A percentile compares a stretch with the other conserved stretches of the same genome.
phyloP scores from a whole-genome alignment of 2,888 invertebrate genomes.

The Latrodectus hesperus region DNA sequence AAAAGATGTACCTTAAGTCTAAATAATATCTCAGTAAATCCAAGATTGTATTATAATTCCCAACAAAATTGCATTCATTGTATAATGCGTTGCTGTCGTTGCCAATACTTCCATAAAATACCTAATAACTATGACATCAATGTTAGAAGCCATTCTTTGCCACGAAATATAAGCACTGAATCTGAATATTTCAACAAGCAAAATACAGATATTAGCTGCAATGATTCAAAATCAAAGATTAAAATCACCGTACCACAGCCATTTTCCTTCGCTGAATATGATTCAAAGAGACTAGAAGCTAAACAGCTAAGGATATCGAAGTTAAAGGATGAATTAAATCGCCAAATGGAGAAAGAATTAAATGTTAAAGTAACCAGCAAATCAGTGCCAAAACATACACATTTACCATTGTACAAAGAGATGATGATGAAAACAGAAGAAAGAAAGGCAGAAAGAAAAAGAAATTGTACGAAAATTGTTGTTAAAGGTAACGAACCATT shows the following conservation, averaged over 20 bases:
- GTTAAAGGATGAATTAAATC: conserved; percentile 39
- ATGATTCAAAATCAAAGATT: not conserved
- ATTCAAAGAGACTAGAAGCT: conserved; percentile 11
- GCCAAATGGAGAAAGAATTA: conserved; percentile 34
- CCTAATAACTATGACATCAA: not conserved
- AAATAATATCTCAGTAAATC: no score
- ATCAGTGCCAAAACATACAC: conserved; percentile 60
- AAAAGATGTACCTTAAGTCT: no score
- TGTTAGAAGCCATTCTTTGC: not conserved
- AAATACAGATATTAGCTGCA: not conserved
- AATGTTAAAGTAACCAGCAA: conserved; percentile 28
- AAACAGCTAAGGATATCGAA: conserved; percentile 33
- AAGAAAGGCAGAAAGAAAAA: conserved; percentile 46
- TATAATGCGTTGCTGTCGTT: not conserved
- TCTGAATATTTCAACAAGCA: not conserved
- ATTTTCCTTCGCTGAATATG: conserved; percentile 26
- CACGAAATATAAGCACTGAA: not conserved
- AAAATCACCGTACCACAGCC: conserved; percentile 56
- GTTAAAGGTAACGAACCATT: conserved; percentile 24
- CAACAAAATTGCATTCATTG: conserved; percentile 9
- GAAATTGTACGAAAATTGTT: conserved; percentile 31
- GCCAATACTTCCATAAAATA: not conserved
- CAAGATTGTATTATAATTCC: conserved; percentile 13
- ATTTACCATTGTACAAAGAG: conserved; percentile 53
- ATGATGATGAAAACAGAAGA: conserved; percentile 41